Base-by-base conservation (phyloP, 2,888 invertebrate genomes). In the Lasius platythorax region DNA sequence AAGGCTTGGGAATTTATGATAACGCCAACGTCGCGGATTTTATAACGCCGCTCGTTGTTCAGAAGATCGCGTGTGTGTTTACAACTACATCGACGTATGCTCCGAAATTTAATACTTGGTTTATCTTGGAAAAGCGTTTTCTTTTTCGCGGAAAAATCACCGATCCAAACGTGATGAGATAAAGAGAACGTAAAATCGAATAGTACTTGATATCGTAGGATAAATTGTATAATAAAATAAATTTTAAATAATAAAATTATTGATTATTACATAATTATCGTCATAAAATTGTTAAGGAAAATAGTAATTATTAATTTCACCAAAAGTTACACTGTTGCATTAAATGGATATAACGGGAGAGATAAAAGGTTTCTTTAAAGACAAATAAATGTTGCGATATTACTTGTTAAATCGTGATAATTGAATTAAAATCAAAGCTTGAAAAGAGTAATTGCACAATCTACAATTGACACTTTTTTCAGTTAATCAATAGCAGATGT, bases 1-100 rank as follows among this genome's bases (percentile, higher is more conserved):
- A 87, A 85, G 83, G 83, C 40, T 68, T 83, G 50, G 9, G 2
- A 79, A 82, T 87, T 88, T 82, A 76, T 78, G 66, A 84, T 81
- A 82, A 58, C 33, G 53, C 33, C 18, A 37, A 61, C 61, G 2
- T 9, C 33, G 2, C 12, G 28, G 28, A 43, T 56, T 72, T 43
- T 78, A 23, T 28, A 53, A 76, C 28, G 37, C 9, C 50, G 0
- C 12, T 64, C 37, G 18, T 50, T 23, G 18, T 40, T 64, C 18
- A 50, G 6, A 37, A 76, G 15, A 40, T 67, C n/a, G n/a, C 37
- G 12, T 23, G 6, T 18, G 12, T 18, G 33, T 63, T 63, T 15
- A n/a, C 33, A 15, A n/a, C 46, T 63, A 11, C 11, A 8, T 18
- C 33, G 18, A 63, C 8, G 18, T 30, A 33, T 15, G 63, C 0